Evolutionary conservation across 2,113 vertebrate species (phyloP).

Genomic region (Corythornis madagascariensis): DNA sequence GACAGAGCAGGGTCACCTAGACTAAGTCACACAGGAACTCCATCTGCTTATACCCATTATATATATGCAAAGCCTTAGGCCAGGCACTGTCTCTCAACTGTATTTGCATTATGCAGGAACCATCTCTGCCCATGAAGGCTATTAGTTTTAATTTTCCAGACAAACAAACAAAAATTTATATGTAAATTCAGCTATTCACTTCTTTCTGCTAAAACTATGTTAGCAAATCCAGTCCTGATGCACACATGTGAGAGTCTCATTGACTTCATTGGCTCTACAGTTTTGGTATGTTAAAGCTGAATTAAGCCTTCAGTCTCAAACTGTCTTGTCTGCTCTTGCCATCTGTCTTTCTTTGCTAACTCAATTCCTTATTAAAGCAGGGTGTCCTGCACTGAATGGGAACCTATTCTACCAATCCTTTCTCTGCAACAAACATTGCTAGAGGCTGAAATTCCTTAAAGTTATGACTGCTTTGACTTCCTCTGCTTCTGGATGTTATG

Average conservation of each 20-base stretch:
- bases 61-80: neutral
- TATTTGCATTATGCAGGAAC: neutral
- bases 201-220: neutral
- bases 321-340: slow-evolving; percentile 18
- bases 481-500: neutral
- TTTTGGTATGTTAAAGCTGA: neutral
- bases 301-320: slow-evolving; percentile 45
- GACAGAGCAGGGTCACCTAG: too few species aligned
- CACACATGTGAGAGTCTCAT: neutral
- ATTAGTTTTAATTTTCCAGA: neutral
- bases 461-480: neutral
- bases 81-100: neutral
- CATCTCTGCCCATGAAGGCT: neutral
- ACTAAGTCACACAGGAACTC: too few species aligned
- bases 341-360: slow-evolving; percentile 50
- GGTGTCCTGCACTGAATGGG: neutral
- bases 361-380: slow-evolving; percentile 33
- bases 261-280: neutral
- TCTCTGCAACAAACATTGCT: slow-evolving; percentile 9
- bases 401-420: neutral
- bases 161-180: neutral
- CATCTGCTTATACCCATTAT: neutral
- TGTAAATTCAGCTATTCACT: neutral
- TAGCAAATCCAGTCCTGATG: neutral
- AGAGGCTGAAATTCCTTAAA: slow-evolving; percentile 52